Evolutionary conservation across 2,888 invertebrate species (phyloP), one percentile per base, ranked within the genome.

Genomic region (Uropetala carovei): DNA sequence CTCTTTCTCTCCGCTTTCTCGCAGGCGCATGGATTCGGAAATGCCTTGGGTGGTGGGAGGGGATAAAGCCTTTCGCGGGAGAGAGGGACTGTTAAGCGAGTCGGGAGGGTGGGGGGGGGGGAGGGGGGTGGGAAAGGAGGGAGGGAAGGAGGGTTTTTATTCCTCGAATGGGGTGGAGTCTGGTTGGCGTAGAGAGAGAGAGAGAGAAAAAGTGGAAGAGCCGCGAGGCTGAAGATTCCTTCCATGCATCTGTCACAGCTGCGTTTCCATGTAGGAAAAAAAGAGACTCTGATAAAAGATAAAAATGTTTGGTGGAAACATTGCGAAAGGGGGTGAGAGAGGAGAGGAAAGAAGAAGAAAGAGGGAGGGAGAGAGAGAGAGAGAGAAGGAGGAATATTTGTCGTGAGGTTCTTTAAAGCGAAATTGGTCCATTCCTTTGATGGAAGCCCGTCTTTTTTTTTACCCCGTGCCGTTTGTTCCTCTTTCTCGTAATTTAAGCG

Each of bases 341-440:
- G 43, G 43, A 43, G 43, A 3, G 43, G 43, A 43, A 43, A 43
- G 5, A 5, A 43, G 43, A 43, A 43, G 43, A 43, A 1, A 43
- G 43, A 43, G 30, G 16, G 14, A 14, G 7, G 8, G 83, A 82
- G 82, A 22, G 57, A 57, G 83, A 83, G 83, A 43, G 13, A 8
- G 16, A 13, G 10, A 30, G 27, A 16, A 43, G 43, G 18, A 43
- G 30, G 83, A n/a, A 83, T 83, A 83, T 83, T 83, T 43, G 83
- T 60, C 89, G 18, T 43, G 89, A 60, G n/a, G 89, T 89, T 64
- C 64, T 86, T 89, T 89, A 89, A 64, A 89, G 43, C n/a, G 89
- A 64, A 64, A 89, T 89, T 89, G 89, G 89, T 64, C 89, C 60
- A 86, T 68, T 68, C 68, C 75, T 75, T 75, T 75, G 75, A 75